Conservation (phyloP, 1,140 invertebrate species). For the Cherax destructor region DNA sequence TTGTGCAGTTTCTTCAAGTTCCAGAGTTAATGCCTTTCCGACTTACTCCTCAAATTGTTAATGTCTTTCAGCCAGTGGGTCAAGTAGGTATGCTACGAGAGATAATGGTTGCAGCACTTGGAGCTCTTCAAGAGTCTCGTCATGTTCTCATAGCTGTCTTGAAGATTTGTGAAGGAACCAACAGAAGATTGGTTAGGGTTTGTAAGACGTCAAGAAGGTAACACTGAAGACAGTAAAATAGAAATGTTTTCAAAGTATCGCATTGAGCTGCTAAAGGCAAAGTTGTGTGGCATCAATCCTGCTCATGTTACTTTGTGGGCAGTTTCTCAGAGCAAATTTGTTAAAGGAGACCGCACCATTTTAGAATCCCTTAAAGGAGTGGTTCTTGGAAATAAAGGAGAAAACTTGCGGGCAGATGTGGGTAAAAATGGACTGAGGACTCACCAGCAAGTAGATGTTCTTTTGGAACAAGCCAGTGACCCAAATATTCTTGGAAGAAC, state of each 20-base stretch:
- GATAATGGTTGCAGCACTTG: constrained; percentile 81
- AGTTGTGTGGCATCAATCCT: constrained; percentile 82
- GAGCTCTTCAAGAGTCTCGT: constrained; percentile 79
- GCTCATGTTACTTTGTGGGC: constrained; percentile 77
- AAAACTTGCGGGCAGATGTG: constrained; percentile 73
- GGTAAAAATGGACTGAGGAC: constrained; percentile 77
- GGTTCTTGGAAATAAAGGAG: constrained; percentile 73
- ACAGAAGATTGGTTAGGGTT: constrained; percentile 81
- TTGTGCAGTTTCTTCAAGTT: constrained; percentile 79
- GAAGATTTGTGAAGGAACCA: constrained; percentile 86
- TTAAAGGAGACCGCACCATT: constrained; percentile 6
- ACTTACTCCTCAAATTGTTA: constrained; percentile 83
- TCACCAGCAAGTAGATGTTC: constrained; percentile 75
- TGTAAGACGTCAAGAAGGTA: constrained; percentile 73
- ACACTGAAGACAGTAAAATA: constrained; percentile 45
- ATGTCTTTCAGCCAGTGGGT: constrained; percentile 81
- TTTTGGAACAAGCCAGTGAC: constrained; percentile 78
- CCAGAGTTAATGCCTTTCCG: constrained; percentile 88
- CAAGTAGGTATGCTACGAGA: constrained; percentile 79
- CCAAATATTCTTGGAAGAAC: constrained; percentile 76
- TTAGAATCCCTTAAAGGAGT: constrained; percentile 8
- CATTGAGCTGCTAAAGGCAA: constrained; percentile 77
- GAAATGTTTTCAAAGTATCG: constrained; percentile 76
- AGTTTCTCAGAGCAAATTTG: constrained; percentile 43
- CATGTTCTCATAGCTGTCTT: constrained; percentile 81